Evolutionary conservation across 2,888 invertebrate genomes (phyloP).

Genomic region (Ceramica pisi): DNA sequence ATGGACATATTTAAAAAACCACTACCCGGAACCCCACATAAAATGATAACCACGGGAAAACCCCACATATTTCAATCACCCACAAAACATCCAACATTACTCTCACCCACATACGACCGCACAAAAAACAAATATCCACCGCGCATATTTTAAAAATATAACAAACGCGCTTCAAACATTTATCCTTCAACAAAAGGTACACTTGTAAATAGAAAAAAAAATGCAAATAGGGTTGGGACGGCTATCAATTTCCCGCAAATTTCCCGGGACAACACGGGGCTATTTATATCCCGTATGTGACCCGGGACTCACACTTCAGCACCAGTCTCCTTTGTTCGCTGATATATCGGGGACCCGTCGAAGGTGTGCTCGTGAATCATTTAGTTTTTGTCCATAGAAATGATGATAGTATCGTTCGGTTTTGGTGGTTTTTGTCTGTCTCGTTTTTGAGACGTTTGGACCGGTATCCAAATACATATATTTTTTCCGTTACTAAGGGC

Average conservation of each 20-base stretch:
- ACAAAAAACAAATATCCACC: slow-evolving; percentile 38
- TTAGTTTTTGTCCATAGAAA: slow-evolving; percentile 61
- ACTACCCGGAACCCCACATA: background rate
- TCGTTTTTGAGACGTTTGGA: background rate
- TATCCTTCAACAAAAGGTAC: slow-evolving; percentile 67
- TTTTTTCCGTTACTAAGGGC: too few species aligned
- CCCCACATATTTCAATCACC: slow-evolving; percentile 15
- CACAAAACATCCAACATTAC: slow-evolving; percentile 28
- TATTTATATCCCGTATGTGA: slow-evolving; percentile 76
- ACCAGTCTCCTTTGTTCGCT: slow-evolving; percentile 73
- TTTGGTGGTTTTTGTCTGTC: slow-evolving; percentile 11
- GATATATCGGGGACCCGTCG: slow-evolving; percentile 75
- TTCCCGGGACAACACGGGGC: slow-evolving; percentile 68
- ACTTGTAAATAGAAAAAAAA: slow-evolving; percentile 74
- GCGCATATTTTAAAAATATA: slow-evolving; percentile 58
- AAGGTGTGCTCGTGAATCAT: slow-evolving; percentile 76
- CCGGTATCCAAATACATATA: too few species aligned
- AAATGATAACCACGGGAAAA: background rate
- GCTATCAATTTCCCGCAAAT: slow-evolving; percentile 78
- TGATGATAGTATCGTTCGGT: slow-evolving; percentile 41
- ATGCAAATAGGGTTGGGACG: slow-evolving; percentile 73
- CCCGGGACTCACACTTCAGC: slow-evolving; percentile 80
- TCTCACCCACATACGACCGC: slow-evolving; percentile 23
- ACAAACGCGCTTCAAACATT: slow-evolving; percentile 54
- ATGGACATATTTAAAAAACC: background rate